These are phyloP conservation scores for Heterocephalus glaber DNA, from an alignment of 2,113 vertebrate species.

Conservation along the genomic window DNA sequence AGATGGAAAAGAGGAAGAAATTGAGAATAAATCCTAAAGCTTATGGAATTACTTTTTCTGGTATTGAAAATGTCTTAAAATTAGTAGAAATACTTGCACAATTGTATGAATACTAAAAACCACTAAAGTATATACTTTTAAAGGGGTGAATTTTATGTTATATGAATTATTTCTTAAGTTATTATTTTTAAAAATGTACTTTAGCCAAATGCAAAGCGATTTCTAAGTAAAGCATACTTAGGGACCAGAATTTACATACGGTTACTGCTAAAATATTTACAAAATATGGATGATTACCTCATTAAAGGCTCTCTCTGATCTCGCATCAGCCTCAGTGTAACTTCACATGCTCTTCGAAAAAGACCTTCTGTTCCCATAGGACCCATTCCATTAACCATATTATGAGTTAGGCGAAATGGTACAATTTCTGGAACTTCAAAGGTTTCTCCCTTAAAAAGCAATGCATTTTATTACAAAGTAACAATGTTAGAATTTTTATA, in stretches of 20 bases:
- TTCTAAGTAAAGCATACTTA: constrained; percentile 31
- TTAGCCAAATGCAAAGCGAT: neutral
- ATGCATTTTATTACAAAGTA: constrained; percentile 55
- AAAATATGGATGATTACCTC: constrained; percentile 87
- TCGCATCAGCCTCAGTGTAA: constrained; percentile 95
- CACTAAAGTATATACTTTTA: neutral
- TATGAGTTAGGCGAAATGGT: constrained; percentile 97
- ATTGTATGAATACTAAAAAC: neutral
- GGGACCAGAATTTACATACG: neutral
- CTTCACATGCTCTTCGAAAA: constrained; percentile 98
- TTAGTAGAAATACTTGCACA: neutral
- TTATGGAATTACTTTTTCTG: neutral
- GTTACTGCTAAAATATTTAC: constrained; percentile 51
- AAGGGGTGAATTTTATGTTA: neutral
- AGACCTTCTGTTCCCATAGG: constrained; percentile 98
- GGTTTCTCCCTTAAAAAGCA: constrained; percentile 92
- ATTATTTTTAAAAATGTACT: constrained; percentile 42
- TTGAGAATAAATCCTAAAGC: neutral
- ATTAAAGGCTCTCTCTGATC: constrained; percentile 97
- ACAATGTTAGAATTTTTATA: constrained; percentile 34
- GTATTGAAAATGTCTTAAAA: constrained; percentile 44
- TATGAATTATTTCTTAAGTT: neutral
- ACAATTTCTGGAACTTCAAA: constrained; percentile 99
- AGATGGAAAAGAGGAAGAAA: neutral
- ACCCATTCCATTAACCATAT: constrained; percentile 99